phyloP scores from a whole-genome alignment of 1,140 invertebrate genomes.

The Heliothis virescens region DNA sequence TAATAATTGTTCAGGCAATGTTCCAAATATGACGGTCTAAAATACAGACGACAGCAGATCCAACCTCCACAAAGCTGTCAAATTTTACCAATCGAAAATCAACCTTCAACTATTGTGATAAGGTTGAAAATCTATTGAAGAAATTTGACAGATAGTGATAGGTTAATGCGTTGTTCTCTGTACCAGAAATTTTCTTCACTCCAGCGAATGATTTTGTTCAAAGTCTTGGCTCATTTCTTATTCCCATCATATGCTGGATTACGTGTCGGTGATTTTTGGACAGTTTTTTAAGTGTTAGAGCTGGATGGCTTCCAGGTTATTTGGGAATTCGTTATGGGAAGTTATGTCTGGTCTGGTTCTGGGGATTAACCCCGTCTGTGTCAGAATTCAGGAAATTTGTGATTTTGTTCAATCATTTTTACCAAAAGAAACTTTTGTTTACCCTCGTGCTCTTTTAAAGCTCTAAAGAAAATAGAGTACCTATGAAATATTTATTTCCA shows the following conservation, averaged over 20 bases:
- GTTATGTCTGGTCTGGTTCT: not conserved
- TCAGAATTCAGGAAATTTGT: too few relatives aligned
- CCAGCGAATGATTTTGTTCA: not conserved
- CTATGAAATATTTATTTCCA: too few relatives aligned
- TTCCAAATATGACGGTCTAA: constrained; percentile 38
- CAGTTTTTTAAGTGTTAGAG: constrained; percentile 10
- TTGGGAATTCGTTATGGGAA: constrained; percentile 12
- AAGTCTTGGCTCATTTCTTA: constrained; percentile 34
- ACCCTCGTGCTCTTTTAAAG: too few relatives aligned
- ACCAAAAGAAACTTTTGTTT: too few relatives aligned
- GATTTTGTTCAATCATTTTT: too few relatives aligned
- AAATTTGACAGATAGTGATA: too few relatives aligned
- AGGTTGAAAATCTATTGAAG: too few relatives aligned
- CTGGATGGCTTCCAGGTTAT: not conserved
- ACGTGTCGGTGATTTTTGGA: constrained; percentile 31
- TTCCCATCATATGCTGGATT: constrained; percentile 33
- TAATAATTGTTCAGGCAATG: constrained; percentile 42
- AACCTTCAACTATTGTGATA: too few relatives aligned
- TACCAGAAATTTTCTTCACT: not conserved
- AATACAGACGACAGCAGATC: not conserved
- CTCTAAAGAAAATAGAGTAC: too few relatives aligned
- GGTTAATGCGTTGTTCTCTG: not conserved
- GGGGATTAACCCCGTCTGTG: too few relatives aligned
- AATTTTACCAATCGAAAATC: too few relatives aligned
- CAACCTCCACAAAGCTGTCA: too few relatives aligned